Percentiles rank a stretch among this genome's conserved stretches.
Evolutionary conservation across 2,888 invertebrate species (phyloP).

Genomic region (Pammene aurita): DNA sequence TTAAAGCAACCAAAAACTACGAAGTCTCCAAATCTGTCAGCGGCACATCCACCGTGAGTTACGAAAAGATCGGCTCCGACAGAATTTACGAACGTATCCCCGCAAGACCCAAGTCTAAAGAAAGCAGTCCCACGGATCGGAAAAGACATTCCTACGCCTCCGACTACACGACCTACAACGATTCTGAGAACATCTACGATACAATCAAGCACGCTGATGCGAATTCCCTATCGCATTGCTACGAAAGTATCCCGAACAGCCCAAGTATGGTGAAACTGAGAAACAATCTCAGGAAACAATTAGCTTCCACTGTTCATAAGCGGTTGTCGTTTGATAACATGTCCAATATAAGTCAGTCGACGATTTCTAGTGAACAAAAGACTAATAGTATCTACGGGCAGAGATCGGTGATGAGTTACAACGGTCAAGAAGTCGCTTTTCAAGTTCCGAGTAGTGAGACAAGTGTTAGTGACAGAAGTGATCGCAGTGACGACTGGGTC

Average conservation of each 20-base stretch:
- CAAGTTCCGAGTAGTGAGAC: slow-evolving; percentile 83
- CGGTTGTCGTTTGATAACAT: slow-evolving; percentile 76
- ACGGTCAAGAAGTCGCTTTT: slow-evolving; percentile 78
- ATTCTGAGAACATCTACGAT: slow-evolving; percentile 85
- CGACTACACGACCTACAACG: slow-evolving; percentile 73
- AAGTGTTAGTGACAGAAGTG: slow-evolving; percentile 84
- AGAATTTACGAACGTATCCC: slow-evolving; percentile 79
- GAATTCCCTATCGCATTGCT: slow-evolving; percentile 81
- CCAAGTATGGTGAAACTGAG: slow-evolving; percentile 76
- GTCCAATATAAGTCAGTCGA: slow-evolving; percentile 78
- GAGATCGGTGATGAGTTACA: slow-evolving; percentile 76
- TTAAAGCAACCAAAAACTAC: slow-evolving; percentile 67
- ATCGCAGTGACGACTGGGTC: slow-evolving; percentile 87
- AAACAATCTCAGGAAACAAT: slow-evolving; percentile 68
- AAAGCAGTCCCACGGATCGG: slow-evolving; percentile 70
- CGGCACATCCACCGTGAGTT: slow-evolving; percentile 73
- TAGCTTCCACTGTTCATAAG: slow-evolving; percentile 68
- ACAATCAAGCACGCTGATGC: slow-evolving; percentile 83
- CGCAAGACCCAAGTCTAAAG: slow-evolving; percentile 65
- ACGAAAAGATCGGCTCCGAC: slow-evolving; percentile 78
- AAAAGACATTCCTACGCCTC: slow-evolving; percentile 70
- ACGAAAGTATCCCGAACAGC: slow-evolving; percentile 84
- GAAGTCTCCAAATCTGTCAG: slow-evolving; percentile 75
- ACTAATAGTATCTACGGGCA: slow-evolving; percentile 85
- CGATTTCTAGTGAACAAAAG: slow-evolving; percentile 84